phyloP scores from a whole-genome alignment of 1,140 invertebrate species.

The Dendroctonus valens region DNA sequence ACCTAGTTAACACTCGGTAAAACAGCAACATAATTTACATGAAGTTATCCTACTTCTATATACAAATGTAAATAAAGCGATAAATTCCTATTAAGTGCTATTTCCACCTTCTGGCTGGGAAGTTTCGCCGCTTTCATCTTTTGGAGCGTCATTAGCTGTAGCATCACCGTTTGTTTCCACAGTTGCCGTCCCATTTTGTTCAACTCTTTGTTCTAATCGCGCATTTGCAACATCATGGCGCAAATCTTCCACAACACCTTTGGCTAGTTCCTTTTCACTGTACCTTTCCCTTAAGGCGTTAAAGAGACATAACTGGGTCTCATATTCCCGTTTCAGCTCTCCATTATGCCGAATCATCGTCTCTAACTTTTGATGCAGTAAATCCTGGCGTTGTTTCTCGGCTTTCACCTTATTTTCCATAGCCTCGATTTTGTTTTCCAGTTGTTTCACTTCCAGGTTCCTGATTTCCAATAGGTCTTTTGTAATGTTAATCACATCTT shows the following conservation, averaged over 20 bases:
- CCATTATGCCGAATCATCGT: constrained; percentile 68
- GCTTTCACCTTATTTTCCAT: constrained; percentile 68
- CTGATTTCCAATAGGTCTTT: constrained; percentile 74
- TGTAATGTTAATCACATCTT: constrained; percentile 74
- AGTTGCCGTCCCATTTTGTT: too few relatives aligned
- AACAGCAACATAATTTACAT: too few relatives aligned
- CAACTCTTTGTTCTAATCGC: background rate
- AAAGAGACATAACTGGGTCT: constrained; percentile 70
- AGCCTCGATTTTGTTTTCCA: constrained; percentile 66
- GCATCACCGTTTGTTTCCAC: too few relatives aligned
- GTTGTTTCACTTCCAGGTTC: constrained; percentile 72
- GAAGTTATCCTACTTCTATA: too few relatives aligned
- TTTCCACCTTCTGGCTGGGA: too few relatives aligned
- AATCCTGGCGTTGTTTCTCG: constrained; percentile 66
- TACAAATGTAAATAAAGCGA: too few relatives aligned
- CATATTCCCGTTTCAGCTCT: constrained; percentile 71
- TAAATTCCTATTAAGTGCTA: too few relatives aligned
- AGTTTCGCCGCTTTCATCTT: too few relatives aligned
- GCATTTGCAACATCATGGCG: constrained; percentile 14
- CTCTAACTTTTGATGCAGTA: constrained; percentile 67
- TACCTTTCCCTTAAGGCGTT: constrained; percentile 50
- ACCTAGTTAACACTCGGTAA: too few relatives aligned
- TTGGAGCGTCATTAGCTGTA: too few relatives aligned
- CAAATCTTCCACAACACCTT: constrained; percentile 36
- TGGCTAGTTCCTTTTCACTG: constrained; percentile 44